A percentile compares a stretch with the other conserved stretches of the same genome.
phyloP scores from a whole-genome alignment of 2,797 vertebrate genomes.

The Pseudochirops corinnae region DNA sequence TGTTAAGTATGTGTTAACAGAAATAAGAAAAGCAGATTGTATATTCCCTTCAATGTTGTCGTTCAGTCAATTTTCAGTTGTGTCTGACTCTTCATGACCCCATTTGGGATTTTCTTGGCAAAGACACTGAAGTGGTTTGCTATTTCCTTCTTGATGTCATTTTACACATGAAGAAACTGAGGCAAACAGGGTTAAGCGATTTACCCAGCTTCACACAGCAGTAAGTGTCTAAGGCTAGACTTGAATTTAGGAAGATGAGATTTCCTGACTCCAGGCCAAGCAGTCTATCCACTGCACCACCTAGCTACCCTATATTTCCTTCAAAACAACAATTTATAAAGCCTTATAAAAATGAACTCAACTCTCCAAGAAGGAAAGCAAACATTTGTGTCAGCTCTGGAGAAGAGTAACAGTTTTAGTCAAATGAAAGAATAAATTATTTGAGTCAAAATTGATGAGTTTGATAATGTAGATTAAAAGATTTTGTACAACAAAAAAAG shows the following conservation, averaged over 20 bases:
- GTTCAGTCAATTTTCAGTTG: background rate
- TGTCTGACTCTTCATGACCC: background rate
- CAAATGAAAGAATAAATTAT: background rate
- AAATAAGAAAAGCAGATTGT: background rate
- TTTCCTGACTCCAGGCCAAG: background rate
- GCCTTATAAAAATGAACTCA: background rate
- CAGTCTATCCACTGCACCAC: background rate
- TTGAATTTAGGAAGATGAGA: background rate
- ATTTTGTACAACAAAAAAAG: background rate
- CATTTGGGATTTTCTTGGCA: background rate
- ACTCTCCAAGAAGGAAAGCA: background rate
- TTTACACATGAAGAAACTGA: background rate
- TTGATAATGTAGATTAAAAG: background rate
- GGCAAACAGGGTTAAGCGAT: background rate
- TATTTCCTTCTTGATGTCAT: background rate
- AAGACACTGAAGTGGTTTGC: background rate
- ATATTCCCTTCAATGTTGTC: background rate
- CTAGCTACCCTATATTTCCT: background rate
- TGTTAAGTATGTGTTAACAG: background rate
- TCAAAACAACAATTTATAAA: background rate
- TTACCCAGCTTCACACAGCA: background rate
- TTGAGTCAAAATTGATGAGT: background rate
- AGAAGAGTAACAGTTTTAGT: background rate
- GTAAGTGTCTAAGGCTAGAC: background rate
- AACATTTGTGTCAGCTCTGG: background rate